phyloP scores from a whole-genome alignment of 2,888 invertebrate species.

The Tachina lurida region DNA sequence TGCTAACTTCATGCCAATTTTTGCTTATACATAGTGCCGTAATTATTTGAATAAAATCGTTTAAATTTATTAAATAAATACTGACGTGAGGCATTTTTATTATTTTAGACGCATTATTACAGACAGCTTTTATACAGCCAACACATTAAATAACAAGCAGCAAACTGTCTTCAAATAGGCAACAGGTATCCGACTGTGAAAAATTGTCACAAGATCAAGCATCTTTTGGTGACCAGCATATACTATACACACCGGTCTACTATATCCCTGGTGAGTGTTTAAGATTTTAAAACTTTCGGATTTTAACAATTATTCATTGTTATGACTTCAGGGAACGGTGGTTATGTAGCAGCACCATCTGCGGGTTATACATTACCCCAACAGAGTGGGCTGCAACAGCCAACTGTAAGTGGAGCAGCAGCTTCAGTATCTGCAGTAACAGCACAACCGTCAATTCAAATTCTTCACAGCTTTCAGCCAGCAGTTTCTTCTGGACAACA shows the following conservation, averaged over 20 bases:
- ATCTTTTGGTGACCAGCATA: slow-evolving; percentile 45
- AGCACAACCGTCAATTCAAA: slow-evolving; percentile 75
- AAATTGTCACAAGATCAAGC: slow-evolving; percentile 47
- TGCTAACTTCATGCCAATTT: no score
- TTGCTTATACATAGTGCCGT: no score
- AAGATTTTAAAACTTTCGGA: background rate
- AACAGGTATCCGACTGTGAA: slow-evolving; percentile 53
- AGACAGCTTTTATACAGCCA: slow-evolving; percentile 44
- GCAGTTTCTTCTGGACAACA: slow-evolving; percentile 78
- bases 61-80: background rate
- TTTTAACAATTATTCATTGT: slow-evolving; percentile 22
- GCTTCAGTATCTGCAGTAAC: slow-evolving; percentile 33
- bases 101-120: slow-evolving; percentile 13
- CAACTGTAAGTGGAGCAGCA: slow-evolving; percentile 49
- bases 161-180: slow-evolving; percentile 66
- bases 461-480: slow-evolving; percentile 79
- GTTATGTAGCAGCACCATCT: slow-evolving; percentile 82
- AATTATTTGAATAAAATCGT: no score
- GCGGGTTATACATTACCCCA: slow-evolving; percentile 78
- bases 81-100: background rate
- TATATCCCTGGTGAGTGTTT: slow-evolving; percentile 62
- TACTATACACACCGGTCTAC: slow-evolving; percentile 65
- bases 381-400: slow-evolving; percentile 75
- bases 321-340: slow-evolving; percentile 77
- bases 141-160: slow-evolving; percentile 48